Evolutionary conservation across 2,113 vertebrate genomes (phyloP).

Genomic region (Pelecanus crispus): DNA sequence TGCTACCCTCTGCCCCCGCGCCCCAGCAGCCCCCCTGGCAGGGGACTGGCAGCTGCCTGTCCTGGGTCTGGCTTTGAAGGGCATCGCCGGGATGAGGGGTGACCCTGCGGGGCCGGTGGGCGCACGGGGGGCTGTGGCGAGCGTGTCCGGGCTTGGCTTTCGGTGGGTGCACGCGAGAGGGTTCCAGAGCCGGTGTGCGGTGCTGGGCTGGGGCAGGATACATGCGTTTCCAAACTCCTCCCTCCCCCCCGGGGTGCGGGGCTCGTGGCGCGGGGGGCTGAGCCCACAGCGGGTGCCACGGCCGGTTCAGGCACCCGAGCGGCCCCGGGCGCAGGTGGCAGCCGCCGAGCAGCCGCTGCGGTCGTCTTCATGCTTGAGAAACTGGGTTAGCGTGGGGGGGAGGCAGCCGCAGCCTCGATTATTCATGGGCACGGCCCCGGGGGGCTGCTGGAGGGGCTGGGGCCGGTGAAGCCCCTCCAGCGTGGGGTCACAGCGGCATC

Average conservation of each 20-base stretch:
- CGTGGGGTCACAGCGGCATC: accelerated
- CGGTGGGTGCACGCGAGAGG: accelerated
- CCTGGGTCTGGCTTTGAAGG: not conserved
- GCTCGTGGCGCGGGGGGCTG: not conserved
- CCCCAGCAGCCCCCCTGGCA: no score
- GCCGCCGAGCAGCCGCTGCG: not conserved
- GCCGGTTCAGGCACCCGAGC: not conserved
- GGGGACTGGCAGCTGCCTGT: no score
- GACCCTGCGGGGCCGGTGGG: accelerated
- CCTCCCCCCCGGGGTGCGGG: not conserved
- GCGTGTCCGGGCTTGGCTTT: not conserved
- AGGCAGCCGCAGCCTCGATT: not conserved
- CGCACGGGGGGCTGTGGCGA: accelerated
- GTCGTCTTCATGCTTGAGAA: conserved; percentile 10
- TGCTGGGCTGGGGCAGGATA: not conserved
- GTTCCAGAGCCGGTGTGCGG: not conserved
- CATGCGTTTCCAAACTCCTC: not conserved
- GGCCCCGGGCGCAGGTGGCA: not conserved
- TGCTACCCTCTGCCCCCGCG: not conserved
- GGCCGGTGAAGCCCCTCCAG: not conserved
- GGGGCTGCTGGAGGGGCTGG: not conserved
- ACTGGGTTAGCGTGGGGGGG: not conserved
- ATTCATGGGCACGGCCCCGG: not conserved
- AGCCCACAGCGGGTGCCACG: not conserved
- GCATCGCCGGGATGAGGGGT: not conserved